Base-by-base conservation (phyloP, 2,888 invertebrate species). In the Dryocosmus kuriphilus region DNA sequence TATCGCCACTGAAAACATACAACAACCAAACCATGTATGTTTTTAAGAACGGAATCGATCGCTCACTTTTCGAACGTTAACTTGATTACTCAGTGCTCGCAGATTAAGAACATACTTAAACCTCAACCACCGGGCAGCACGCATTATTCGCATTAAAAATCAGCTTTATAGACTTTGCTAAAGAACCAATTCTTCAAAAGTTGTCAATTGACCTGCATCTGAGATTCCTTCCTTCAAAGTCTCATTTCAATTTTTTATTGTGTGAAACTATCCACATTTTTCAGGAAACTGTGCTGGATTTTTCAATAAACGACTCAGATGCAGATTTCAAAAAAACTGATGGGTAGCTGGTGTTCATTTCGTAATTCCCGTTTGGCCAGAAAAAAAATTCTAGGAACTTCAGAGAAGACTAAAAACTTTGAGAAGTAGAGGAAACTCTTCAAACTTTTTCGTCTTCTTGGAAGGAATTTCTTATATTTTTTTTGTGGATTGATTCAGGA, bases 1-100 rank as follows among this genome's bases (percentile, higher is more conserved):
- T 94, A 99, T 99, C 93, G 99, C 99, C 95, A 99, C 99, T 98
- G 97, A 94, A 97, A 93, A 90, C 92, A 92, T 92, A 92, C 91
- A 92, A 93, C 92, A 92, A 91, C 92, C 93, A 93, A 93, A 93
- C 94, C 93, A 93, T 90, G 87, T 89, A 88, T 86, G 88, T 86
- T 89, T 87, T 85, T 78, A 75, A 67, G 74, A 80, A 76, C 74
- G 65, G 76, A 80, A 78, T 74, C 67, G 35, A 35, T 51, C 41
- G 62, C 67, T 71, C 46, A 71, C 67, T 74, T 57, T 35, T 74
- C 35, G 51, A 35, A 35, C 11, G 38, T 74, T 74, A 74, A 38
- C 60, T 74, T 38, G 60, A 61, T 46, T 9, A 76, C 65, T 76
- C 65, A 32, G 65, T 55, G 46, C 77, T 74, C 76, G 79, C 46